phyloP scores from a whole-genome alignment of 2,888 invertebrate species.

The Lissocephala sabroskyi region DNA sequence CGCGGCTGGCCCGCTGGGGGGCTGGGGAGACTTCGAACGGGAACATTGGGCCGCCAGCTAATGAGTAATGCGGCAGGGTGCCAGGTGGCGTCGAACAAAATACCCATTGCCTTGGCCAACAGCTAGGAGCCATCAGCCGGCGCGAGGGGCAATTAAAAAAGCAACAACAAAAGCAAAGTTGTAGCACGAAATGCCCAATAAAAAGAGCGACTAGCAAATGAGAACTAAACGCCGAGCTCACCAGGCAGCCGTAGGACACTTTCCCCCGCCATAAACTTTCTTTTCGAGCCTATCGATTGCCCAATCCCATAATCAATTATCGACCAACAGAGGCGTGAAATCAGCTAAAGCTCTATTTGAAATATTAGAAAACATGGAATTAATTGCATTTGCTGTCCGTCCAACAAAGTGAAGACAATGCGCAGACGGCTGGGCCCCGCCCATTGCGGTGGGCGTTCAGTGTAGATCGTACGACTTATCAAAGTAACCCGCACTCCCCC shows the following conservation, averaged over 20 bases:
- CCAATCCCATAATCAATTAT: too few species aligned
- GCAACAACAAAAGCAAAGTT: constrained; percentile 1
- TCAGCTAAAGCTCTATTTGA: neutral
- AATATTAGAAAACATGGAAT: constrained; percentile 3
- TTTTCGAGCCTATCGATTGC: too few species aligned
- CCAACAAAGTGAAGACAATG: neutral
- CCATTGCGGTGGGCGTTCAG: neutral
- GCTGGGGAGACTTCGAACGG: neutral
- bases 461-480: too few species aligned
- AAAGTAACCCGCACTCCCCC: too few species aligned
- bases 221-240: constrained; percentile 3
- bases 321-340: too few species aligned
- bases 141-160: constrained; percentile 1
- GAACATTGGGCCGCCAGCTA: too few species aligned
- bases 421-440: neutral
- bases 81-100: constrained; percentile 8
- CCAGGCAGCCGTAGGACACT: too few species aligned
- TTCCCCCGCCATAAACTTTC: too few species aligned
- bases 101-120: too few species aligned
- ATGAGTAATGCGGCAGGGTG: neutral
- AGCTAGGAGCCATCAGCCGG: too few species aligned
- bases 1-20: constrained; percentile 6
- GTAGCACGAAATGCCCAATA: constrained; percentile 1
- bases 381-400: neutral
- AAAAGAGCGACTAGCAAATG: constrained; percentile 7